Evolutionary conservation across 2,113 vertebrate genomes (phyloP).

Genomic region (Urocynchramus pylzowi): DNA sequence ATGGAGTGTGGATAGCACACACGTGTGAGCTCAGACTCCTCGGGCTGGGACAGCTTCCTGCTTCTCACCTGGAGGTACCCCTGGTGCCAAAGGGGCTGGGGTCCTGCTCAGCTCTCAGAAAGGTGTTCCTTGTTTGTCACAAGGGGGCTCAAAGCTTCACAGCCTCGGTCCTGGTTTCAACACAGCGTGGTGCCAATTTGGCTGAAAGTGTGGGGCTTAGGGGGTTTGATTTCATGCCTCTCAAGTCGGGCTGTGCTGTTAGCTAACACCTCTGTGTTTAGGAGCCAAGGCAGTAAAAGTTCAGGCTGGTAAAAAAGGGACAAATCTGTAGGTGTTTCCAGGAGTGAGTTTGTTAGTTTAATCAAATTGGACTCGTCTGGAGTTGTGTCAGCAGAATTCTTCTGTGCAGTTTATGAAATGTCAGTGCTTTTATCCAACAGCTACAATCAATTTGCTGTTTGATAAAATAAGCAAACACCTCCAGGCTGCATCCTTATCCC

Average conservation of each 20-base stretch:
- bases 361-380: not conserved
- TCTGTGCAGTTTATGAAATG: not conserved
- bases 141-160: not conserved
- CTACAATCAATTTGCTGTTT: slow-evolving; percentile 37
- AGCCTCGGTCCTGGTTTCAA: rapidly evolving
- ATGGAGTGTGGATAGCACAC: not conserved
- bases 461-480: slow-evolving; percentile 46
- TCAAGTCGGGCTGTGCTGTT: not conserved
- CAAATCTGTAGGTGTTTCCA: not conserved
- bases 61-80: not conserved
- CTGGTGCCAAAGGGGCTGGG: rapidly evolving
- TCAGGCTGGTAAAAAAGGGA: not conserved
- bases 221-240: not conserved
- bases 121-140: not conserved
- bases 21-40: not conserved
- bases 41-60: not conserved
- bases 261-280: not conserved
- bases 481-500: not conserved
- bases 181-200: not conserved
- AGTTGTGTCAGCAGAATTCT: slow-evolving; percentile 16
- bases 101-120: not conserved
- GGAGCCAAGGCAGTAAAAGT: not conserved
- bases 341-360: not conserved
- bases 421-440: slow-evolving; percentile 26
- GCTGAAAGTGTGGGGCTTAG: not conserved